phyloP scores from a whole-genome alignment of 2,113 vertebrate species.

The Megaleporinus macrocephalus region DNA sequence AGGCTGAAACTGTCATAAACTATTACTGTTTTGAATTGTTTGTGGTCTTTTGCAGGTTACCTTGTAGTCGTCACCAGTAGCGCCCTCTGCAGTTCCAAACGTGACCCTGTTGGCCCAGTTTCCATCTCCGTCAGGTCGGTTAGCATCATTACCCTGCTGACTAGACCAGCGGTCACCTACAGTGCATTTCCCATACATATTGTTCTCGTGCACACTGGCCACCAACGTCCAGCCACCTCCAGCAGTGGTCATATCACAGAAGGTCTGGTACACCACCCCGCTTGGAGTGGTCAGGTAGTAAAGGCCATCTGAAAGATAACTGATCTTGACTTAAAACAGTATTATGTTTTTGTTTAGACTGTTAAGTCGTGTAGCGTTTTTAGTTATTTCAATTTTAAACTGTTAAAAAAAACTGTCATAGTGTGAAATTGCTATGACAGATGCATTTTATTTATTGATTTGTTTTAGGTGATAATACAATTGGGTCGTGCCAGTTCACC shows the following conservation, averaged over 20 bases:
- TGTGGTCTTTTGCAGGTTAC: slow-evolving; percentile 37
- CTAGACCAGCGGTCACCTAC: slow-evolving; percentile 68
- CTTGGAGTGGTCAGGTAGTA: slow-evolving; percentile 40
- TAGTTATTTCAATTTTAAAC: too few species aligned
- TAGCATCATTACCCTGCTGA: slow-evolving; percentile 62
- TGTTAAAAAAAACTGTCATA: too few species aligned
- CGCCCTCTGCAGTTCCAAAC: slow-evolving; percentile 65
- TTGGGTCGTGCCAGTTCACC: too few species aligned
- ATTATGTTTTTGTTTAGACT: not conserved
- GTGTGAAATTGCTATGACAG: too few species aligned
- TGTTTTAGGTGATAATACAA: too few species aligned
- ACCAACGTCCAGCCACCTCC: slow-evolving; percentile 74
- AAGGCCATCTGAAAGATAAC: slow-evolving; percentile 32
- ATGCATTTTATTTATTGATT: too few species aligned
- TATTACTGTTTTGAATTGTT: not conserved
- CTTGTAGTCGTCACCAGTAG: slow-evolving; percentile 72
- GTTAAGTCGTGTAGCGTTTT: too few species aligned
- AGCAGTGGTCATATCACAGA: slow-evolving; percentile 72
- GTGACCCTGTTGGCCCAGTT: slow-evolving; percentile 67
- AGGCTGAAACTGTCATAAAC: too few species aligned
- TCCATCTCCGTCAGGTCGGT: slow-evolving; percentile 59
- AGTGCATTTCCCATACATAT: slow-evolving; percentile 65
- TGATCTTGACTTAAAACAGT: not conserved
- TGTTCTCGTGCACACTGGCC: slow-evolving; percentile 72
- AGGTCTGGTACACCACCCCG: slow-evolving; percentile 68